A percentile compares a stretch with the other conserved stretches of the same genome.
These are phyloP conservation scores for Siderastrea siderea DNA, from an alignment of 92 coral and sea anemone species.

Conservation along the genomic window DNA sequence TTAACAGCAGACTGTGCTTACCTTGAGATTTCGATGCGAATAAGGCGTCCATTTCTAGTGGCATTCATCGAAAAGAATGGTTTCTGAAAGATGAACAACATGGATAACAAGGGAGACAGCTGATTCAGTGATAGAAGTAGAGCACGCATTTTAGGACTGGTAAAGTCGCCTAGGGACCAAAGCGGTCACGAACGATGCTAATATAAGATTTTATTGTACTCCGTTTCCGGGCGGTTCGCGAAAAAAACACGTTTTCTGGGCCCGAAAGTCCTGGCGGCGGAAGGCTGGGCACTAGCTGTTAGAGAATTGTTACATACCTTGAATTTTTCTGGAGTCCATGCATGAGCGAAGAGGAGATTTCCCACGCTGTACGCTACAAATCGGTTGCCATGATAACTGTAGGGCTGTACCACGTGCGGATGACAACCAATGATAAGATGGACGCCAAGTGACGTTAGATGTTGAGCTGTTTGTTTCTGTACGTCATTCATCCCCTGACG, in stretches of 20 bases:
- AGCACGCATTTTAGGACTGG: no score
- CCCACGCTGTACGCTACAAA: constrained; percentile 68
- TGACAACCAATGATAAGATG: constrained; percentile 64
- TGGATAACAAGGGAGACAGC: neutral
- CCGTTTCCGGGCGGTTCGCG: no score
- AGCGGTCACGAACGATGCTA: no score
- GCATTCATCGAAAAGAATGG: constrained; percentile 11
- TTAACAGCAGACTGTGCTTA: neutral
- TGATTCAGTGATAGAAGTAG: no score
- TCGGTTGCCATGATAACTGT: constrained; percentile 41
- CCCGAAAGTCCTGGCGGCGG: no score
- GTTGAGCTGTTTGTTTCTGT: constrained; percentile 47
- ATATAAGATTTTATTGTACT: no score
- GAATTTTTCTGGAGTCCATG: constrained; percentile 16
- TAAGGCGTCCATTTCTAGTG: constrained; percentile 8
- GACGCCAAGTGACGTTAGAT: constrained; percentile 74
- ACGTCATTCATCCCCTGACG: constrained; percentile 22
- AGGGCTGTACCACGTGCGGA: constrained; percentile 53
- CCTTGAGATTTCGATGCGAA: constrained; percentile 18
- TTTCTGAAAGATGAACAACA: neutral
- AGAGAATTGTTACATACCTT: constrained; percentile 13
- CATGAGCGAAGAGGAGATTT: constrained; percentile 54
- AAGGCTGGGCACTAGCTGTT: neutral
- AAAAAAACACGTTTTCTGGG: no score
- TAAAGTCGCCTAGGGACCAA: no score